Evolutionary conservation across 2,113 vertebrate genomes (phyloP).

Genomic region (Pampusana beccarii): DNA sequence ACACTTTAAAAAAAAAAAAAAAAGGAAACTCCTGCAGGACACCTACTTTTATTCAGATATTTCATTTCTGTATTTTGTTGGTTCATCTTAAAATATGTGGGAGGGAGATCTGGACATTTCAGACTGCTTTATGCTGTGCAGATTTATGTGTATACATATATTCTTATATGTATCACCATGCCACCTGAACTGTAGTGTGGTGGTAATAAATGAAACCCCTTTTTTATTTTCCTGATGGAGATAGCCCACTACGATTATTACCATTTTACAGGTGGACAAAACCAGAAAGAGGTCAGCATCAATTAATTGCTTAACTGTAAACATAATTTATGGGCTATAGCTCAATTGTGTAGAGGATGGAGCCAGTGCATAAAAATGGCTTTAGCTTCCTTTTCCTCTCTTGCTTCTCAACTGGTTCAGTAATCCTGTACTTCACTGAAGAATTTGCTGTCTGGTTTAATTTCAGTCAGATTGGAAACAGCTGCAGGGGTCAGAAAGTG

Average conservation of each 20-base stretch:
- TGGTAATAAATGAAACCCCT: not conserved
- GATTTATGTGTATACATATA: not conserved
- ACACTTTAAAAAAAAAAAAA: not conserved
- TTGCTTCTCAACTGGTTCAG: constrained; percentile 3
- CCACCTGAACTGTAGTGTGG: not conserved
- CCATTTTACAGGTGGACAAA: not conserved
- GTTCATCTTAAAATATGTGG: not conserved
- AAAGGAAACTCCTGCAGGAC: not conserved
- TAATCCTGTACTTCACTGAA: constrained; percentile 25
- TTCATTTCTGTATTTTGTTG: not conserved
- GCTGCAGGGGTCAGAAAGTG: constrained; percentile 18
- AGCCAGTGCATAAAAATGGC: not conserved
- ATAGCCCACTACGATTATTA: not conserved
- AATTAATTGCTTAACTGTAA: not conserved
- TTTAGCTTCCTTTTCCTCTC: not conserved
- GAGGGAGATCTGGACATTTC: not conserved
- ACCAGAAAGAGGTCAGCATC: not conserved
- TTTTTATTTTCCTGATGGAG: not conserved
- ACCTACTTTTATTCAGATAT: not conserved
- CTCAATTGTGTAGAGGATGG: not conserved
- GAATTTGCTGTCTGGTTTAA: constrained; percentile 29
- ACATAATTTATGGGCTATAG: not conserved
- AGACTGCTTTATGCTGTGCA: not conserved
- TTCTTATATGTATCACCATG: not conserved
- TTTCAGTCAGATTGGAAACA: constrained; percentile 39